Conservation (phyloP, 2,113 vertebrate genomes). For the Entomyzon cyanotis region DNA sequence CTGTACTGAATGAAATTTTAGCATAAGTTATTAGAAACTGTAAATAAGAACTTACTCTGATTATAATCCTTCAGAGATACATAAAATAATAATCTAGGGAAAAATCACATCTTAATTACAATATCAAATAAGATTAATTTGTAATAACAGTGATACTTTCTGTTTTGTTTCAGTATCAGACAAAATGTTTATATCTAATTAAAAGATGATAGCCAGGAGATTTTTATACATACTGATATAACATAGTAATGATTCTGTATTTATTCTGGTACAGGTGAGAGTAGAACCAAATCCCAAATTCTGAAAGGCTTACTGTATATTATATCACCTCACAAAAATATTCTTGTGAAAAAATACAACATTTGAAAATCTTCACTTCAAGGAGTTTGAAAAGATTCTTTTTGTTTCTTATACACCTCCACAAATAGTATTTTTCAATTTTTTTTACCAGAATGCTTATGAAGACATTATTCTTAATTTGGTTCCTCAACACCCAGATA, state of each 20-base stretch:
- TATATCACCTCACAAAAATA: neutral
- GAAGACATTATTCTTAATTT: neutral
- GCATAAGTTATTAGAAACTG: slow-evolving; percentile 52
- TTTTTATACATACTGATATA: neutral
- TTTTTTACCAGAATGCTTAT: neutral
- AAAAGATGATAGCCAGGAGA: neutral
- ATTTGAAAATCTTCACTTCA: neutral
- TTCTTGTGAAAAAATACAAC: neutral
- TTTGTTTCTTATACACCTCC: neutral
- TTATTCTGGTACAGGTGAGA: neutral
- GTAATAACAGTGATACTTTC: neutral
- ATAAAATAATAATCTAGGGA: slow-evolving; percentile 37
- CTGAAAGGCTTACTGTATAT: neutral
- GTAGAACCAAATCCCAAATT: neutral
- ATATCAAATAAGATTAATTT: slow-evolving; percentile 32
- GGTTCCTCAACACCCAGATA: neutral
- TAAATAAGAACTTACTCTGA: slow-evolving; percentile 45
- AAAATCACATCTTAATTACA: slow-evolving; percentile 24
- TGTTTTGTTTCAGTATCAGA: neutral
- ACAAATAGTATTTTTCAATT: neutral
- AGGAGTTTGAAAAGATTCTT: neutral
- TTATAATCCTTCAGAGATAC: slow-evolving; percentile 25
- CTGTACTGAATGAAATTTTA: slow-evolving; percentile 24
- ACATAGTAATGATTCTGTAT: neutral
- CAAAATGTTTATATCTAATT: neutral